Conservation (phyloP, 2,113 vertebrate species). For the Cryptotis parvus region DNA sequence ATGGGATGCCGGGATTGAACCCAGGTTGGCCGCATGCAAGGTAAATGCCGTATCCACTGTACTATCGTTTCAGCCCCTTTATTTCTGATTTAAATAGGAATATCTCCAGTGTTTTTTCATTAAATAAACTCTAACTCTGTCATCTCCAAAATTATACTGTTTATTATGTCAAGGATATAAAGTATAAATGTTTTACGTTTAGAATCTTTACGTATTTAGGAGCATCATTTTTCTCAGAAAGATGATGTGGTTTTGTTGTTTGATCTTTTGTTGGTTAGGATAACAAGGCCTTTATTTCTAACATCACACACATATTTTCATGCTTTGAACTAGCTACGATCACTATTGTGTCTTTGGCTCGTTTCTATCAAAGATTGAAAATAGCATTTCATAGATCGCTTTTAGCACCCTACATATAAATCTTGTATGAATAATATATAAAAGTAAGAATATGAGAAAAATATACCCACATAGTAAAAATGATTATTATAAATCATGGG, state of each 20-base stretch:
- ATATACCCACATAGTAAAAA: neutral
- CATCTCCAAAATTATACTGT: neutral
- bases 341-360: neutral
- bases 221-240: constrained; percentile 31
- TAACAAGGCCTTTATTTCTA: constrained; percentile 16
- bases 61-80: too few relatives aligned
- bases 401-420: neutral
- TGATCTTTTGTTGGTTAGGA: neutral
- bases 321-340: neutral
- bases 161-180: neutral
- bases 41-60: too few relatives aligned
- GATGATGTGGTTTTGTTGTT: neutral
- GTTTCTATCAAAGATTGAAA: constrained; percentile 24
- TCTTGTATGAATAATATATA: neutral
- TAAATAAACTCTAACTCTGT: neutral
- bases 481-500: neutral
- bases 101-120: neutral
- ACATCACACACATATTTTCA: neutral
- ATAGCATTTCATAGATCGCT: neutral
- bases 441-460: neutral
- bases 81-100: constrained; percentile 18
- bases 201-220: constrained; percentile 30
- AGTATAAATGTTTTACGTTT: constrained; percentile 7
- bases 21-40: too few relatives aligned
- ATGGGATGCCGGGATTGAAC: too few relatives aligned